Percentiles rank a stretch among this genome's conserved stretches.
Evolutionary conservation across 2,888 invertebrate genomes (phyloP).

Genomic region (Leucophenga maculata): DNA sequence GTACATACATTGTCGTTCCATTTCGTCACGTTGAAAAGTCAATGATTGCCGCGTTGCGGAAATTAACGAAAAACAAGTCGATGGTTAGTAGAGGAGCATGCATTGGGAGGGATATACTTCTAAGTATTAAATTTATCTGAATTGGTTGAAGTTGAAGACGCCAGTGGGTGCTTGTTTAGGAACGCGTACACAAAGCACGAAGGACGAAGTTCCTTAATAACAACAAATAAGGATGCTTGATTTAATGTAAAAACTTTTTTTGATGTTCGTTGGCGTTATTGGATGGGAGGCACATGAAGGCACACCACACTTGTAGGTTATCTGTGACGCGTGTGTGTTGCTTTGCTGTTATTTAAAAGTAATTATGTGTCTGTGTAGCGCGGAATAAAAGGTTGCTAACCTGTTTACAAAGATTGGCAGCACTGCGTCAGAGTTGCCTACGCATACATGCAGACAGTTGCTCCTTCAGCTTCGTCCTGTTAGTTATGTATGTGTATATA

Average conservation of each 20-base stretch:
- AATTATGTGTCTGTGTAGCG: constrained; percentile 46
- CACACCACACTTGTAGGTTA: background rate
- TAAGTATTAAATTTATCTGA: too few relatives aligned
- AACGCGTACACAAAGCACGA: background rate
- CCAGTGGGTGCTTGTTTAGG: background rate
- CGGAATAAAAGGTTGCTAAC: constrained; percentile 27
- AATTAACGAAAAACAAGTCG: constrained; percentile 57
- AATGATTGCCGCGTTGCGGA: constrained; percentile 64
- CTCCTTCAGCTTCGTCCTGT: background rate
- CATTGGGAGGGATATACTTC: background rate
- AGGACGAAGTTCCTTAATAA: constrained; percentile 50
- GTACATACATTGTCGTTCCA: background rate
- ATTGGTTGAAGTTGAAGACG: background rate
- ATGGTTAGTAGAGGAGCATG: constrained; percentile 42
- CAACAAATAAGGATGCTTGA: constrained; percentile 62
- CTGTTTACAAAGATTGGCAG: constrained; percentile 36
- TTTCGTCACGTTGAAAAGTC: constrained; percentile 54
- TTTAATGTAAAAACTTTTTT: constrained; percentile 62
- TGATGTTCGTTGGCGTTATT: constrained; percentile 36
- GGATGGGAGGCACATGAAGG: constrained; percentile 33
- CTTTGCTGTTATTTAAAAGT: constrained; percentile 53
- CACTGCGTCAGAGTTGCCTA: constrained; percentile 42
- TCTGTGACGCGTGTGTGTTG: constrained; percentile 47
- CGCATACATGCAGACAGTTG: constrained; percentile 49
- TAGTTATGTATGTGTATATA: background rate